These are phyloP conservation scores for Silvanus unidentatus DNA, from an alignment of 2,888 invertebrate species.

Conservation along the genomic window DNA sequence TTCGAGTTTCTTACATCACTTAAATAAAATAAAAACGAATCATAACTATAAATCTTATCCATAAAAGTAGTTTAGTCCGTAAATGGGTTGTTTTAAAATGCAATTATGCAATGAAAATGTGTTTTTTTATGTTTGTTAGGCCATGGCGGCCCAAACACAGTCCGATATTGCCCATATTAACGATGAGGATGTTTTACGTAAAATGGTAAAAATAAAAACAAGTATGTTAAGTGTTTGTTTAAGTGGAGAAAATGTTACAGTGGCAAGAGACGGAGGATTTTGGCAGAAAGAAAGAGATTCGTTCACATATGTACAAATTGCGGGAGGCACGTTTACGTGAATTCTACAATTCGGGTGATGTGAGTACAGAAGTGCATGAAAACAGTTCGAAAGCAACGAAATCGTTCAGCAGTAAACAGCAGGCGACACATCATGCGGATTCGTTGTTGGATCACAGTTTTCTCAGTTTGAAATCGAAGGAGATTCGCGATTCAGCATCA, in stretches of 20 bases:
- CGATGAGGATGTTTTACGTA: constrained; percentile 71
- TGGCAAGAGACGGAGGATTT: constrained; percentile 85
- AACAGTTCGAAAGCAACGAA: constrained; percentile 22
- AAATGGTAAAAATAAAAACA: constrained; percentile 68
- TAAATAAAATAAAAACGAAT: no score
- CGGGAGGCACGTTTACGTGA: constrained; percentile 73
- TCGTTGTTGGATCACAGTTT: constrained; percentile 71
- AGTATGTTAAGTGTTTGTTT: not conserved
- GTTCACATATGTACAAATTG: constrained; percentile 77
- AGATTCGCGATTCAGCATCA: constrained; percentile 71
- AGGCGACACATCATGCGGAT: constrained; percentile 52
- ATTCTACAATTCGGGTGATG: constrained; percentile 53
- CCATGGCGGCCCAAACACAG: constrained; percentile 37
- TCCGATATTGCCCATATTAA: constrained; percentile 64
- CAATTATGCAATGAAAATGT: no score
- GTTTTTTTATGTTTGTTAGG: no score
- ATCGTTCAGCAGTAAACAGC: constrained; percentile 12
- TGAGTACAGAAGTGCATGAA: constrained; percentile 27
- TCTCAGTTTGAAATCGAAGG: constrained; percentile 71
- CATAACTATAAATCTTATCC: no score
- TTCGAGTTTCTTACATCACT: no score
- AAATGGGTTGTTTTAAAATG: no score
- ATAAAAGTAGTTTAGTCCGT: no score
- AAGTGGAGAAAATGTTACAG: constrained; percentile 46
- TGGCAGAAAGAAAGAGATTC: constrained; percentile 78